These are phyloP conservation scores for Sinosuthora webbiana DNA, from an alignment of 2,113 vertebrate species.

Conservation along the genomic window DNA sequence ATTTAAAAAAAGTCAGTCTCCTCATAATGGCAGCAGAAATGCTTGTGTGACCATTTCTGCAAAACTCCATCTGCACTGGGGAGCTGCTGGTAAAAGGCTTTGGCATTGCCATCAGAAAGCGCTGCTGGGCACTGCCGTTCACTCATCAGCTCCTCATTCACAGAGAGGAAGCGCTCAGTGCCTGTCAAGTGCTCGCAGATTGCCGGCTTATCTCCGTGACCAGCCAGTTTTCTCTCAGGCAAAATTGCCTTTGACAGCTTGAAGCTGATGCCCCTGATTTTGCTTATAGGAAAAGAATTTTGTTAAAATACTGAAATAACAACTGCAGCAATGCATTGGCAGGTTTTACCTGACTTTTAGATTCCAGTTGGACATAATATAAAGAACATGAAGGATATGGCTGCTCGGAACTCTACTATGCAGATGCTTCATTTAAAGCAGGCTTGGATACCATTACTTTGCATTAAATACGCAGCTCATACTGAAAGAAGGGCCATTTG, in stretches of 20 bases:
- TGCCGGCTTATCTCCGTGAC: neutral
- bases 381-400: neutral
- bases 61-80: neutral
- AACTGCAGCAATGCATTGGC: neutral
- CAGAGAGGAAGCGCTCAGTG: neutral
- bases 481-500: neutral
- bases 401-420: neutral
- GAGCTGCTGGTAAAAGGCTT: constrained; percentile 10
- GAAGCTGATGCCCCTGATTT: constrained; percentile 28
- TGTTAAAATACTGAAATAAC: neutral
- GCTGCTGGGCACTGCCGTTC: constrained; percentile 30
- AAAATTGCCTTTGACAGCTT: constrained; percentile 39
- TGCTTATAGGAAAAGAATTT: neutral
- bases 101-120: neutral
- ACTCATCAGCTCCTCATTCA: constrained; percentile 23
- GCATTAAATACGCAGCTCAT: neutral
- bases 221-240: neutral
- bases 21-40: neutral
- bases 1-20: neutral
- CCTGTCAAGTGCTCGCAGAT: constrained; percentile 12
- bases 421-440: neutral
- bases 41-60: neutral
- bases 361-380: neutral
- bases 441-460: neutral
- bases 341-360: neutral